Evolutionary conservation across 2,888 invertebrate genomes (phyloP), one percentile per base, ranked within the genome.

Genomic region (Machimus atricapillus): DNA sequence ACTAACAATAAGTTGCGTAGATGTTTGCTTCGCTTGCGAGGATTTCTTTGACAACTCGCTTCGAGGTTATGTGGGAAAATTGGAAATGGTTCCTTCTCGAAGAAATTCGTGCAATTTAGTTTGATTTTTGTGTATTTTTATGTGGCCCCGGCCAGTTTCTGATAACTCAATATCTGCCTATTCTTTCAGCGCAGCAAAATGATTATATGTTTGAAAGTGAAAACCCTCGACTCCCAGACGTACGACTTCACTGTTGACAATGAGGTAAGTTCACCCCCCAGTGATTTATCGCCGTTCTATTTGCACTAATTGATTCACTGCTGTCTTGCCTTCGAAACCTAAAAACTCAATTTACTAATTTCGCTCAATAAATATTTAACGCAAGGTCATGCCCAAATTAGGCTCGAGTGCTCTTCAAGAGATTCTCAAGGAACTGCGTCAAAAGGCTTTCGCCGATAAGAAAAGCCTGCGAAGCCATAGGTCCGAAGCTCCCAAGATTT

Each of bases 181-280:
- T 52, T 34, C 27, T 83, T 83, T 23, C 78, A 87, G 43, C 46
- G 31, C 46, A 86, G 8, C 52, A 91, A 91, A 76, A 92, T 91
- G 91, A 90, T 92, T 90, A 96, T 97, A 93, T 95, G 96, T 90
- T 94, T 98, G 90, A 97, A 96, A 90, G 96, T 98, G 90, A 97
- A 97, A 93, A 98, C 97, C 88, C 94, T 98, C 91, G 97, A 98
- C 94, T 96, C 97, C 56, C 95, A 95, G 91, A 97, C 97, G 93
- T 97, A 97, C 92, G 93, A 94, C 78, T 97, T 97, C 92, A 94
- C 94, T 85, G 95, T 97, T 87, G 96, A 96, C 88, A 96, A 97
- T 94, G 96, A 96, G 93, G 97, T 97, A 94, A 96, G 96, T 76
- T 34, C n/a, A 3, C 52, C 6, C 76, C 52, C 76, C n/a, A 76